phyloP scores from a whole-genome alignment of 1,140 invertebrate genomes.

The Babylonia areolata region DNA sequence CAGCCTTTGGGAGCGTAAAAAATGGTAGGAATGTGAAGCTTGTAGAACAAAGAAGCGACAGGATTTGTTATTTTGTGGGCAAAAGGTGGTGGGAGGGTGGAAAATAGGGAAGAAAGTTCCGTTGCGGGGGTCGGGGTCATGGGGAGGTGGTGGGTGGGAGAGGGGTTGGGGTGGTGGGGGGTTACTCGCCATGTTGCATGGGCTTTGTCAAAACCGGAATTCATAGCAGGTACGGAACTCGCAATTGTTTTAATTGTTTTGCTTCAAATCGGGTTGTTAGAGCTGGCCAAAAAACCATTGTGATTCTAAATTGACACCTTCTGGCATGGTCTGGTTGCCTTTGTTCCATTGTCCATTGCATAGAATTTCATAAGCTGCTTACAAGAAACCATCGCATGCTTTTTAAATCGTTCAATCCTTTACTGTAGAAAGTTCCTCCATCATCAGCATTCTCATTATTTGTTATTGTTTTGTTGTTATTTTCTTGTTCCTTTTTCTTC shows the following conservation, averaged over 20 bases:
- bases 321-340: too few species aligned
- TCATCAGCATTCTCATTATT: too few species aligned
- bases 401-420: too few species aligned
- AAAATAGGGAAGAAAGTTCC: background rate
- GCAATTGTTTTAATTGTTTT: background rate
- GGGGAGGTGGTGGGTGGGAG: too few species aligned
- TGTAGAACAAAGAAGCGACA: conserved; percentile 1
- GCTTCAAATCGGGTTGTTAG: background rate
- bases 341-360: too few species aligned
- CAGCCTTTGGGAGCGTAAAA: background rate
- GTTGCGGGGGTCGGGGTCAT: background rate
- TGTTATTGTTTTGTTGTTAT: too few species aligned
- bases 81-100: background rate
- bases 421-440: too few species aligned
- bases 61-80: background rate
- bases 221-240: background rate
- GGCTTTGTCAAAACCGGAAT: background rate
- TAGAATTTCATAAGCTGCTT: too few species aligned
- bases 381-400: too few species aligned
- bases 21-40: background rate
- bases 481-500: too few species aligned
- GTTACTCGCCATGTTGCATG: conserved; percentile 18
- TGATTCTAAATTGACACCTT: too few species aligned
- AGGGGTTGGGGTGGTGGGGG: background rate
- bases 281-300: too few species aligned